phyloP scores from a whole-genome alignment of 2,797 vertebrate species.

The Siniperca scherzeri region DNA sequence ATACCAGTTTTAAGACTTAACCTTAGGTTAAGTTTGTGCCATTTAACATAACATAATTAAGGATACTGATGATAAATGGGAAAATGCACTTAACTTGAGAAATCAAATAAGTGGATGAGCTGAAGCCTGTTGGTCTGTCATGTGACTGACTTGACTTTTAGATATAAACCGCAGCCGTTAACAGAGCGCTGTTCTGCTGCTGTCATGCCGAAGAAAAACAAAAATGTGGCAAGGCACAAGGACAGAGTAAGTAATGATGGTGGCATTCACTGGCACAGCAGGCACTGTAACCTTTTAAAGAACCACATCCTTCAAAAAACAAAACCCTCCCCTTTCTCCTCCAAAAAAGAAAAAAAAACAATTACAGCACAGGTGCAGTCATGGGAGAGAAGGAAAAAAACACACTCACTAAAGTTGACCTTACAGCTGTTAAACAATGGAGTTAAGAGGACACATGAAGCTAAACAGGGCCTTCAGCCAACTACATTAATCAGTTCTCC shows the following conservation, averaged over 20 bases:
- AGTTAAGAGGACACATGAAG: background rate
- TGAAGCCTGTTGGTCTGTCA: background rate
- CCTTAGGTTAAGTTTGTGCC: background rate
- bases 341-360: constrained; percentile 27
- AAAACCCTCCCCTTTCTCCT: background rate
- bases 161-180: constrained; percentile 15
- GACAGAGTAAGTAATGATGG: constrained; percentile 60
- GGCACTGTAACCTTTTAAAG: constrained; percentile 61
- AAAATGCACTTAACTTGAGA: background rate
- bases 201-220: constrained; percentile 16
- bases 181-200: background rate
- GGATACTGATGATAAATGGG: background rate
- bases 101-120: constrained; percentile 11
- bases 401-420: constrained; percentile 46
- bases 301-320: constrained; percentile 51
- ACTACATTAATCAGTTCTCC: background rate
- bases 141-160: constrained; percentile 1
- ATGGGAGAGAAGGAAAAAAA: constrained; percentile 1
- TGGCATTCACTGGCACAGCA: constrained; percentile 58
- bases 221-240: constrained; percentile 38
- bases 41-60: constrained; percentile 13
- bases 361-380: constrained; percentile 53
- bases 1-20: constrained; percentile 4
- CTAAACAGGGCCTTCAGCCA: background rate
- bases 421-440: constrained; percentile 41